Evolutionary conservation across 2,113 vertebrate genomes (phyloP), one percentile per base, ranked within the genome.

Genomic region (Suncus etruscus): DNA sequence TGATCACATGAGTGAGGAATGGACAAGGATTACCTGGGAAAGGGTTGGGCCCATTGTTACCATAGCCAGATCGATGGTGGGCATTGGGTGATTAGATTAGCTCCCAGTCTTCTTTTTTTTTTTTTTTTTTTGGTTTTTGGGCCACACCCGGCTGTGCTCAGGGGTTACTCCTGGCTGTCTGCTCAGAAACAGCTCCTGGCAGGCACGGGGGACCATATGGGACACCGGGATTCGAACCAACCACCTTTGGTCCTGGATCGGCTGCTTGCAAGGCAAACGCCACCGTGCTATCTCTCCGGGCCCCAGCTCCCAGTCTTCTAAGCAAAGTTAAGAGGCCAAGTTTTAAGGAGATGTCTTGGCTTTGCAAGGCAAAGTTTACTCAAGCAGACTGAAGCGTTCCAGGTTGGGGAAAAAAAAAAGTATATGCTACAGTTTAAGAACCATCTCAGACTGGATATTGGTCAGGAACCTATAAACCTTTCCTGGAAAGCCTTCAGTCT

Each of bases 351-450:
- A 86, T 70, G 50, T 69, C 69, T 73, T 94, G 91, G 91, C 83
- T 84, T 91, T 65, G 48, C 75, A 73, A 82, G 77, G 87, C 51
- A 74, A 88, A 78, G 91, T 89, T 93, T 82, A 88, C 86, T 90
- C 86, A 94, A 82, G 63, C 91, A 94, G 88, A 89, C 47, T 90
- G 95, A 97, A 96, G 83, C 95, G 96, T 96, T 94, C 66, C 91
- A 95, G 81, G 85, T 92, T 90, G 75, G 81, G 39, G 5, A 91
- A 91, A 81, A 93, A 39, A 91, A 91, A 81, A 93, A 79, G 84
- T 75, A 65, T 91, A 95, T 96, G 96, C 95, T 97, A 97, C 95
- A 97, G 91, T 96, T 93, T 93, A 88, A 89, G 63, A 93, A 88
- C 78, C 77, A 12, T 91, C 78, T 47, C 74, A 83, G 65, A n/a